phyloP scores from a whole-genome alignment of 2,888 invertebrate genomes.

The Cheilosia vernalis region DNA sequence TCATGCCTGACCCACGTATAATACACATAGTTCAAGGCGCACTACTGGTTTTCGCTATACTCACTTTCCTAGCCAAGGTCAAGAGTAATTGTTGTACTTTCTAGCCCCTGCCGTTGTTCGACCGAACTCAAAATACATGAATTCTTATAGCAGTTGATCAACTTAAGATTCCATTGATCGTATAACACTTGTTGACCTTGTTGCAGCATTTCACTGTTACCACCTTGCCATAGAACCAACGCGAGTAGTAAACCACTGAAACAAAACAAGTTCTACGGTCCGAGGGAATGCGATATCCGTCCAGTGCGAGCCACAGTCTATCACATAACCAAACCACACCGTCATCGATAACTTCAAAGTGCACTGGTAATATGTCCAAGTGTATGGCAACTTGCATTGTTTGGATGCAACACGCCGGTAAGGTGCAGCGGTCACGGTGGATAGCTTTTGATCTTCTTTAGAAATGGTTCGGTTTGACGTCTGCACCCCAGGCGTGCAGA shows the following conservation, averaged over 20 bases:
- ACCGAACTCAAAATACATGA: background rate
- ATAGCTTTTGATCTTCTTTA: constrained; percentile 49
- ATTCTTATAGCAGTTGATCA: background rate
- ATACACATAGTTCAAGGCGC: constrained; percentile 2
- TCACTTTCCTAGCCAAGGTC: constrained; percentile 25
- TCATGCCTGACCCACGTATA: background rate
- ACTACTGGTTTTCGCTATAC: constrained; percentile 2
- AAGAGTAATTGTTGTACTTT: constrained; percentile 21
- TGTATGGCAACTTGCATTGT: constrained; percentile 35
- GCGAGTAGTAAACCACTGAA: background rate
- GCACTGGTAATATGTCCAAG: constrained; percentile 34
- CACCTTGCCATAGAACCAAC: constrained; percentile 19
- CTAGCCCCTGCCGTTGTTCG: background rate
- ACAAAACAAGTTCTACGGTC: constrained; percentile 18
- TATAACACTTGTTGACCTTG: constrained; percentile 69
- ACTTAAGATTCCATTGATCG: constrained; percentile 56
- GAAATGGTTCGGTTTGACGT: constrained; percentile 23
- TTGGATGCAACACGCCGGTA: constrained; percentile 49
- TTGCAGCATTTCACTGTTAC: constrained; percentile 44
- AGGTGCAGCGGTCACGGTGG: constrained; percentile 65
- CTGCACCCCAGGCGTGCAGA: constrained; percentile 14
- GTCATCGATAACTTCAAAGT: constrained; percentile 47
- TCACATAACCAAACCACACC: constrained; percentile 39
- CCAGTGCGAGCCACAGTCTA: constrained; percentile 1
- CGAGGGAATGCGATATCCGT: constrained; percentile 19